Conservation (phyloP, 1,140 invertebrate genomes). For the Cheumatopsyche charites region DNA sequence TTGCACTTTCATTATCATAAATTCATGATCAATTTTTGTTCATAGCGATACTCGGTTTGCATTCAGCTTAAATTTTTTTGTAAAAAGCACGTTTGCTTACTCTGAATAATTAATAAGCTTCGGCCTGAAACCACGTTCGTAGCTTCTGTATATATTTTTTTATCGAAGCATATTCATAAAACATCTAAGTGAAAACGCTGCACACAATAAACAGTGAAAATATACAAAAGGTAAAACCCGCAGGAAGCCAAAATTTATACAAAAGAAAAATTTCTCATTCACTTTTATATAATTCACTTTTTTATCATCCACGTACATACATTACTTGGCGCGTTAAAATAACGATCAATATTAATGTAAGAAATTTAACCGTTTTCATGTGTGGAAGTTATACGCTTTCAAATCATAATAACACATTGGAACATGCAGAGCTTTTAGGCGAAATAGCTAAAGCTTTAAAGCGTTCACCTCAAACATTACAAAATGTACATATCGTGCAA, state of each 20-base stretch:
- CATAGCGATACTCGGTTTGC: background rate
- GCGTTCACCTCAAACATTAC: background rate
- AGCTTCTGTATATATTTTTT: background rate
- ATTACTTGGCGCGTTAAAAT: too few species aligned
- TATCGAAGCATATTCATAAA: background rate
- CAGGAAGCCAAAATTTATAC: too few species aligned
- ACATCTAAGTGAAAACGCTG: background rate
- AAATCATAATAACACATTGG: too few species aligned
- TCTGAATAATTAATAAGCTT: conserved; percentile 1
- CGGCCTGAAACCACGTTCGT: background rate
- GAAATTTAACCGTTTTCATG: too few species aligned
- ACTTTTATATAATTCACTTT: too few species aligned
- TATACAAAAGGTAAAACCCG: background rate
- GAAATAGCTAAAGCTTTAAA: background rate
- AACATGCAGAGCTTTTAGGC: background rate
- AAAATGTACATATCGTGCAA: background rate
- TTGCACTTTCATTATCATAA: background rate
- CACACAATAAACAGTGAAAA: background rate
- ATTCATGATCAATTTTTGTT: background rate
- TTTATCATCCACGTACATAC: too few species aligned
- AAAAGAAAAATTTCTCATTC: too few species aligned
- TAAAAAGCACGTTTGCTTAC: background rate
- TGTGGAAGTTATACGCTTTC: too few species aligned
- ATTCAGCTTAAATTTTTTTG: background rate
- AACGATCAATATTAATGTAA: too few species aligned